Evolutionary conservation across 2,888 invertebrate genomes (phyloP).

Genomic region (Eurytoma californica): DNA sequence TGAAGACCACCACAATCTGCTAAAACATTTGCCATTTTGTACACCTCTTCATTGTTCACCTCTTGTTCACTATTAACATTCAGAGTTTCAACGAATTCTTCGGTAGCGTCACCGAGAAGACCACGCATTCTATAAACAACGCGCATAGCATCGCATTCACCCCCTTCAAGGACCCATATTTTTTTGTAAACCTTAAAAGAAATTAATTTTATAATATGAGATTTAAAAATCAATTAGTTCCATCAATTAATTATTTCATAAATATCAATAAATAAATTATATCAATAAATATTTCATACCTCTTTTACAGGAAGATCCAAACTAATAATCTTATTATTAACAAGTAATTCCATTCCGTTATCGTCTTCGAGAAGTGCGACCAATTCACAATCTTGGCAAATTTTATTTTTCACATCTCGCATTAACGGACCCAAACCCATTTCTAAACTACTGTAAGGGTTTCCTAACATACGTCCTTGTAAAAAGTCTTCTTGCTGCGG

Average conservation of each 20-base stretch:
- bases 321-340: constrained; percentile 98
- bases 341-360: constrained; percentile 98
- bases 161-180: constrained; percentile 90
- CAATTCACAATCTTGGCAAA: constrained; percentile 97
- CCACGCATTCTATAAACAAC: constrained; percentile 99
- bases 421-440: constrained; percentile 96
- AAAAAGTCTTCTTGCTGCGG: constrained; percentile 99
- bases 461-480: constrained; percentile 86
- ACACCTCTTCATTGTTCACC: constrained; percentile 96
- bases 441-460: constrained; percentile 96
- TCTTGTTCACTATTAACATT: constrained; percentile 89
- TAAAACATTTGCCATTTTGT: constrained; percentile 91
- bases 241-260: not conserved
- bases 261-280: no score
- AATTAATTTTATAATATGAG: not conserved
- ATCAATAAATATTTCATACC: constrained; percentile 75
- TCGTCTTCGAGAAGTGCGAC: constrained; percentile 99
- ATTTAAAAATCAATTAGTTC: no score
- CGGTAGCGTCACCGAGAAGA: constrained; percentile 97
- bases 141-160: constrained; percentile 96
- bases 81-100: constrained; percentile 97
- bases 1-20: constrained; percentile 87
- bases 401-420: constrained; percentile 99
- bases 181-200: constrained; percentile 80
- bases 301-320: constrained; percentile 97